Evolutionary conservation across 2,888 invertebrate species (phyloP), one percentile per base, ranked within the genome.

Genomic region (Melipona beecheii): DNA sequence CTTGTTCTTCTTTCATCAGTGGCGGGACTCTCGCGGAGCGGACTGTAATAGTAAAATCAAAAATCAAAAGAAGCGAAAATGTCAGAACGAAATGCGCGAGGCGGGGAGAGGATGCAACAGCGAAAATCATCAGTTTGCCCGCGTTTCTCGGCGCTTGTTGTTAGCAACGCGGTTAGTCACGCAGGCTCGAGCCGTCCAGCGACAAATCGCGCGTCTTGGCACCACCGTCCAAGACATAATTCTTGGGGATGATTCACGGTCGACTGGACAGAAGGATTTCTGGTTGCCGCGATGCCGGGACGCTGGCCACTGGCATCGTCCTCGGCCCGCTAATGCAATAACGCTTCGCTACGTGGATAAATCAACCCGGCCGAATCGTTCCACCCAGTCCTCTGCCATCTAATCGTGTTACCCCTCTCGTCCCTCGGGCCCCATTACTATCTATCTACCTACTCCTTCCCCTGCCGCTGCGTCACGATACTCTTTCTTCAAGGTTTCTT

Each of bases 321-420:
- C 88, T 84, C 88, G 90, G 92, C 91, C 92, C 91, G 92, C 92
- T 93, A 93, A 93, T 93, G 93, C 93, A 93, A 93, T 93, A 93
- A 93, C 92, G 91, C 89, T 89, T 89, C 87, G 91, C 92, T 90
- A 86, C 90, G 87, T 90, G 92, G 92, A 93, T 93, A 93, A 93
- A 93, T 93, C 93, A 93, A 93, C 91, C 90, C 87, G 75, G 70
- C 89, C 85, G 90, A 91, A 89, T 86, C 87, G 87, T 89, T 87
- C 89, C 88, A 65, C 82, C 81, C 89, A 87, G 90, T 86, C 75
- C 85, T 75, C 84, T 87, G 83, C 88, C 87, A 87, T 85, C 91
- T 93, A 93, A 93, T 93, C 93, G 92, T 88, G 93, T 93, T 93
- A 93, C 91, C 89, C 81, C 84, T 77, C 84, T 83, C 80, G 85